Evolutionary conservation across 1,140 invertebrate species (phyloP).

Genomic region (Drosophila kohkoa): DNA sequence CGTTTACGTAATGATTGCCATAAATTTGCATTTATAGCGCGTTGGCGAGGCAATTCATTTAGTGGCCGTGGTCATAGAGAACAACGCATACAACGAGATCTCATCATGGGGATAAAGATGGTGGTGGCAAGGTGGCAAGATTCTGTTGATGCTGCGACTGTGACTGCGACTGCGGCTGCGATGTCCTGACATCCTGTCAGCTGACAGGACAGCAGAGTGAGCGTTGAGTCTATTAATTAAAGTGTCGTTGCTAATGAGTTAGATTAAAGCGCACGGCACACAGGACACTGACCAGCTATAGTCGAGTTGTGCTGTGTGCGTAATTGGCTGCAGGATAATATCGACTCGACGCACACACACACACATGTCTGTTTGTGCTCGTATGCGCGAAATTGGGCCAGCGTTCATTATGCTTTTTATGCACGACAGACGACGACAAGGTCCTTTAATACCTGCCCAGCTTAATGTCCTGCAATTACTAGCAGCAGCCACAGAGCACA

Average conservation of each 20-base stretch:
- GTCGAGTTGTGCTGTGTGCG: constrained; percentile 24
- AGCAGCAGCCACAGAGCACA: background rate
- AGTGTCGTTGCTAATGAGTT: constrained; percentile 77
- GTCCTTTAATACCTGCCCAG: constrained; percentile 38
- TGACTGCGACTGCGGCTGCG: constrained; percentile 9
- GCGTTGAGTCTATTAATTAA: constrained; percentile 68
- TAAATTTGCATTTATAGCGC: constrained; percentile 74
- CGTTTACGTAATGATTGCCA: constrained; percentile 71
- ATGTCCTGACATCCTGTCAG: constrained; percentile 26
- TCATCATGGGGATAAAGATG: background rate
- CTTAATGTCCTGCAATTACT: constrained; percentile 39
- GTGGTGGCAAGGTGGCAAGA: background rate
- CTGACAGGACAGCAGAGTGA: background rate
- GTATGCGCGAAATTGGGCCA: constrained; percentile 25
- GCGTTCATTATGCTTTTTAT: constrained; percentile 53
- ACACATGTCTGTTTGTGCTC: background rate
- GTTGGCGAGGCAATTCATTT: constrained; percentile 65
- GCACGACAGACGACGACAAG: constrained; percentile 27
- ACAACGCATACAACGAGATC: background rate
- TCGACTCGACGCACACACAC: constrained; percentile 23
- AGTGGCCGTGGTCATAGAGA: constrained; percentile 20
- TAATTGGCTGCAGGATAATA: constrained; percentile 46
- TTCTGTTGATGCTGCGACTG: constrained; percentile 5
- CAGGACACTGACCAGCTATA: constrained; percentile 29
- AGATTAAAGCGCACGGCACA: constrained; percentile 62